Evolutionary conservation across 2,113 vertebrate species (phyloP).

Genomic region (Megatriorchis doriae): DNA sequence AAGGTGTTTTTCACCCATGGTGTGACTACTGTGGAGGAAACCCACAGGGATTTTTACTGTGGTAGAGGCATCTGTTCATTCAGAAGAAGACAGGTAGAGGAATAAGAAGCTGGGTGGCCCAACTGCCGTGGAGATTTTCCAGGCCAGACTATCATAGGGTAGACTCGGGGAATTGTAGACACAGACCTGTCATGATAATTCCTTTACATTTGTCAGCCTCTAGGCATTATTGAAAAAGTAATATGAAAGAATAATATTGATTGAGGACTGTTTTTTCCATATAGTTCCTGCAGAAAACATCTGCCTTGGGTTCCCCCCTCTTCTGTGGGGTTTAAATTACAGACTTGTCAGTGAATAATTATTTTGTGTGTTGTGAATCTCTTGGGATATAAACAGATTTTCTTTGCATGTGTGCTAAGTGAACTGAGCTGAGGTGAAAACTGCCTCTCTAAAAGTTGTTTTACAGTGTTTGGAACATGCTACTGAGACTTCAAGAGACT

Average conservation of each 20-base stretch:
- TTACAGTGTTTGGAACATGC: not conserved
- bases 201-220: not conserved
- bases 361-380: not conserved
- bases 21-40: not conserved
- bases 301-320: not conserved
- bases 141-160: not conserved
- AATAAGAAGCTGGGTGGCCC: not conserved
- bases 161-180: not conserved
- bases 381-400: not conserved
- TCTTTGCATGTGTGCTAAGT: not conserved
- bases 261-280: not conserved
- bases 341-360: slow-evolving; percentile 25
- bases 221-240: not conserved
- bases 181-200: not conserved
- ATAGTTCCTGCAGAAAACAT: not conserved
- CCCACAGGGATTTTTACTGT: not conserved
- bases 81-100: not conserved
- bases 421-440: not conserved
- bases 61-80: not conserved
- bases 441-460: not conserved
- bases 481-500: not conserved
- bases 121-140: not conserved
- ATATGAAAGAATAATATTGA: slow-evolving; percentile 14
- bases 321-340: not conserved
- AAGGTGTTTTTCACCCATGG: not conserved